Percentiles rank a stretch among this genome's conserved stretches.
Conservation (phyloP, 2,888 invertebrate genomes). For the Elegia similella region DNA sequence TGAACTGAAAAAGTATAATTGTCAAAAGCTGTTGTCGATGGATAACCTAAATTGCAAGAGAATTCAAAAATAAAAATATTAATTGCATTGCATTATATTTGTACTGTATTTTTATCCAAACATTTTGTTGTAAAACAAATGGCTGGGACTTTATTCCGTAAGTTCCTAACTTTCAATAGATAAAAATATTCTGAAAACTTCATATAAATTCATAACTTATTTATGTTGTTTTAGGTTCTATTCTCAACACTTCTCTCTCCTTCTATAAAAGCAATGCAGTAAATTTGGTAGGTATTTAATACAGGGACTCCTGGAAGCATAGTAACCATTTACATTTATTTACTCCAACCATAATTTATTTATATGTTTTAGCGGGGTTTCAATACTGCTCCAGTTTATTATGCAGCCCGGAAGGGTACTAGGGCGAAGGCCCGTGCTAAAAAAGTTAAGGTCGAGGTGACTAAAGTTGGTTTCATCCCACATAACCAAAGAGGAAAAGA, state of each 20-base stretch:
- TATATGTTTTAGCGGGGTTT: conserved; percentile 64
- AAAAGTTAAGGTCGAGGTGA: conserved; percentile 88
- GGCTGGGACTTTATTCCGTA: conserved; percentile 67
- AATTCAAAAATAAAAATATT: background rate
- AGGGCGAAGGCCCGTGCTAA: conserved; percentile 88
- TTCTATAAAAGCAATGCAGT: conserved; percentile 49
- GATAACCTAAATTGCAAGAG: conserved; percentile 25
- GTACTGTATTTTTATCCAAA: background rate
- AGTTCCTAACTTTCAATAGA: conserved; percentile 30
- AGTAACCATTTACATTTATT: background rate
- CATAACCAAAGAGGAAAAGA: conserved; percentile 84
- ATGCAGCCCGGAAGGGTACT: conserved; percentile 92
- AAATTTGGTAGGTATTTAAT: conserved; percentile 49
- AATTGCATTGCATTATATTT: background rate
- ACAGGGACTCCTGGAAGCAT: background rate
- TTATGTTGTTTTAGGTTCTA: conserved; percentile 52
- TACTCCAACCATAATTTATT: conserved; percentile 9
- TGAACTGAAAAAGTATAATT: background rate
- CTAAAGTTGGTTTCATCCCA: conserved; percentile 88
- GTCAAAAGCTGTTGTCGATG: conserved; percentile 22
- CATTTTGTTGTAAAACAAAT: conserved; percentile 27
- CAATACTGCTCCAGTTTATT: conserved; percentile 81
- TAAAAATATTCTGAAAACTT: background rate
- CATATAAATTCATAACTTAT: conserved; percentile 14
- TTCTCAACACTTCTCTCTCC: conserved; percentile 49